Evolutionary conservation across 2,113 vertebrate species (phyloP).

Genomic region (Cynoglossus semilaevis): DNA sequence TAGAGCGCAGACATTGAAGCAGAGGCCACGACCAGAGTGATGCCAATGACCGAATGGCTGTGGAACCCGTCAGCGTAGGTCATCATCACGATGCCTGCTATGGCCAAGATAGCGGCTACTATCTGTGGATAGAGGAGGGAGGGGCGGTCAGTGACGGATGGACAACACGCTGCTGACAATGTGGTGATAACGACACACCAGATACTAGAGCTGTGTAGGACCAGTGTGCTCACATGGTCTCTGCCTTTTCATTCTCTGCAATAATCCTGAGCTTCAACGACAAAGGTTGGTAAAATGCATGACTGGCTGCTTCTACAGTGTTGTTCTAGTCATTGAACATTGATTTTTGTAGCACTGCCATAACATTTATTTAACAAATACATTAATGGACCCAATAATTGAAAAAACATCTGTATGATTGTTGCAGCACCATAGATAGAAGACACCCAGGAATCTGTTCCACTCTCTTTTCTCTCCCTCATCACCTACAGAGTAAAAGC

Average conservation of each 20-base stretch:
- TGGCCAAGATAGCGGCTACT: slow-evolving; percentile 95
- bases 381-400: too few species aligned
- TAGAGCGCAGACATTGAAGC: slow-evolving; percentile 95
- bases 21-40: slow-evolving; percentile 91
- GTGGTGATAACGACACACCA: slow-evolving; percentile 35
- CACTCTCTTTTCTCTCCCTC: too few species aligned
- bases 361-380: slow-evolving; percentile 55
- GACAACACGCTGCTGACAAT: slow-evolving; percentile 39
- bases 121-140: slow-evolving; percentile 77
- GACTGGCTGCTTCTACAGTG: slow-evolving; percentile 24
- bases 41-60: slow-evolving; percentile 95
- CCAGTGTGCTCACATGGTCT: slow-evolving; percentile 41
- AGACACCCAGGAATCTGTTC: too few species aligned
- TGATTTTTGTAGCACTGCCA: slow-evolving; percentile 46
- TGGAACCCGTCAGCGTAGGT: slow-evolving; percentile 96
- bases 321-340: slow-evolving; percentile 42
- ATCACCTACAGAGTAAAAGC: too few species aligned
- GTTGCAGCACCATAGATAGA: slow-evolving; percentile 31
- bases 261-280: slow-evolving; percentile 26
- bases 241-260: slow-evolving; percentile 25
- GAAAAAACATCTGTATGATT: slow-evolving; percentile 30
- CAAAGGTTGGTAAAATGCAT: slow-evolving; percentile 11
- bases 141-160: slow-evolving; percentile 34
- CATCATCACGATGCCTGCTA: slow-evolving; percentile 98
- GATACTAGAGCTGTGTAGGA: slow-evolving; percentile 20